Conservation (phyloP, 1,140 invertebrate genomes). For the Cotesia glomerata region DNA sequence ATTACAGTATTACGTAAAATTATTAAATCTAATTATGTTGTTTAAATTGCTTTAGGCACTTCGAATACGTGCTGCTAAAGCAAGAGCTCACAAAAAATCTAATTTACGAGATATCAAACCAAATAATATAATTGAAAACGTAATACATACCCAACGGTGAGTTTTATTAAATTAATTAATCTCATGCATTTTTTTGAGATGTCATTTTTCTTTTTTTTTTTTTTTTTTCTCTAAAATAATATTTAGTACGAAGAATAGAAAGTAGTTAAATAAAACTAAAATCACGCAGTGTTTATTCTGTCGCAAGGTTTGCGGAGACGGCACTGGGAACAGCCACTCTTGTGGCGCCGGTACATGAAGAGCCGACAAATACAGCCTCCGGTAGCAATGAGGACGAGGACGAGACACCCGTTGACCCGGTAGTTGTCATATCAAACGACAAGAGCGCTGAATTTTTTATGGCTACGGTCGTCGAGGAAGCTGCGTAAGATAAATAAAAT, state of each 20-base stretch:
- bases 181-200: not conserved
- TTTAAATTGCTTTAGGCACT: slow-evolving; percentile 68
- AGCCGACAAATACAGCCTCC: slow-evolving; percentile 88
- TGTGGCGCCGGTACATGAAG: slow-evolving; percentile 69
- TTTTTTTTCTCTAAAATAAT: no score
- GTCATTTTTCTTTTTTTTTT: not conserved
- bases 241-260: no score
- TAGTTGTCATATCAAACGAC: slow-evolving; percentile 81
- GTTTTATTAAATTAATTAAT: slow-evolving; percentile 15
- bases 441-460: slow-evolving; percentile 89
- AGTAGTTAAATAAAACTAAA: slow-evolving; percentile 55
- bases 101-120: slow-evolving; percentile 75
- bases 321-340: slow-evolving; percentile 70
- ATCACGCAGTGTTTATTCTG: slow-evolving; percentile 65
- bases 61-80: slow-evolving; percentile 82
- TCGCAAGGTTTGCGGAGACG: slow-evolving; percentile 78
- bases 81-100: slow-evolving; percentile 76
- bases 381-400: slow-evolving; percentile 88
- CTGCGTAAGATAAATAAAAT: slow-evolving; percentile 64
- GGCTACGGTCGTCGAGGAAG: slow-evolving; percentile 82
- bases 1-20: not conserved
- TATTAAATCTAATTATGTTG: not conserved
- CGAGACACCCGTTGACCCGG: slow-evolving; percentile 61
- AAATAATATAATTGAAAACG: slow-evolving; percentile 87
- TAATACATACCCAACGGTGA: slow-evolving; percentile 76